Conservation (phyloP, 2,113 vertebrate genomes). For the Strix aluco region DNA sequence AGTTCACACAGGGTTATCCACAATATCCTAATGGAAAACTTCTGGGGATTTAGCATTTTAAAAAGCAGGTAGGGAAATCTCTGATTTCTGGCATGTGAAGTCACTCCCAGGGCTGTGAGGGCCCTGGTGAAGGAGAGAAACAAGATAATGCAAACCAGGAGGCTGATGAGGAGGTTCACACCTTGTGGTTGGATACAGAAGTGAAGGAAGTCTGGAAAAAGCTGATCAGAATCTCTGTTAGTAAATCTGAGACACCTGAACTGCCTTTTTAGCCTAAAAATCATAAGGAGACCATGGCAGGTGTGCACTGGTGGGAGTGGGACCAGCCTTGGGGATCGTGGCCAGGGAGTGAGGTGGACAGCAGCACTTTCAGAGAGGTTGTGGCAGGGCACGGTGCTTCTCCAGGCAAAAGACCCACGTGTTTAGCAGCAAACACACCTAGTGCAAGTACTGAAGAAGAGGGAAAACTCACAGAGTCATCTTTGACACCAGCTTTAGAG, state of each 20-base stretch:
- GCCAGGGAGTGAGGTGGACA: not conserved
- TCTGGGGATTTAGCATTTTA: not conserved
- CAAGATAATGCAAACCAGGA: rapidly evolving
- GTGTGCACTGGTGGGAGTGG: not conserved
- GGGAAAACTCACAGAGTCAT: not conserved
- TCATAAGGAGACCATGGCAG: rapidly evolving
- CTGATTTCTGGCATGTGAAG: not conserved
- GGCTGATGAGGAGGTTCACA: not conserved
- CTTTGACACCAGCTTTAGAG: not conserved
- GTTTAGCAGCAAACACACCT: not conserved
- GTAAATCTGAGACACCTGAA: not conserved
- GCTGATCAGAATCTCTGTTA: not conserved
- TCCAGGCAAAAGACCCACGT: not conserved
- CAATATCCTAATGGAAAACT: not conserved
- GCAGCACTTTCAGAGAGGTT: not conserved
- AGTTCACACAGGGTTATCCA: not conserved
- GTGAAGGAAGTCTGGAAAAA: not conserved
- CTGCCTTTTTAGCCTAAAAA: not conserved
- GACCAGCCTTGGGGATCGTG: rapidly evolving
- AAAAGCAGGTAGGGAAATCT: not conserved
- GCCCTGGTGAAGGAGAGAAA: rapidly evolving
- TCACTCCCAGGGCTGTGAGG: not conserved
- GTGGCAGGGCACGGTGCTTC: not conserved
- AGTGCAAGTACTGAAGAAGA: not conserved
- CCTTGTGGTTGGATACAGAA: not conserved